These are phyloP conservation scores for Epinotia bilunana DNA, from an alignment of 2,888 invertebrate species.

Conservation along the genomic window DNA sequence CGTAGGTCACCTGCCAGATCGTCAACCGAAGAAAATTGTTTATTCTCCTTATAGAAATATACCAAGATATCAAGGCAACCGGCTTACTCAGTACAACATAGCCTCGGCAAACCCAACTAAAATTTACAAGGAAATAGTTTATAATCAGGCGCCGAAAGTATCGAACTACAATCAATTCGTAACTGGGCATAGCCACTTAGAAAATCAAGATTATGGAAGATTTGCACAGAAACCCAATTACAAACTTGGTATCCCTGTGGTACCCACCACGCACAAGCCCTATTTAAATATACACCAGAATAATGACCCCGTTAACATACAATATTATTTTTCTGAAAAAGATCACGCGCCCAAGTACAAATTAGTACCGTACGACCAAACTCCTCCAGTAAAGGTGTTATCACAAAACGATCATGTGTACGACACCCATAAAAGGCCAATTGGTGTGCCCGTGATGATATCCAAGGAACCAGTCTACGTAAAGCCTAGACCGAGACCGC, in stretches of 20 bases:
- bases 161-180: slow-evolving; percentile 64
- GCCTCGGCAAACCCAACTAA: slow-evolving; percentile 78
- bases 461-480: slow-evolving; percentile 67
- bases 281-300: slow-evolving; percentile 64
- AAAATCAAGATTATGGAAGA: slow-evolving; percentile 60
- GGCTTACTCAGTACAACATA: slow-evolving; percentile 77
- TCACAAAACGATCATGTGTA: slow-evolving; percentile 56
- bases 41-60: slow-evolving; percentile 69
- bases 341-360: slow-evolving; percentile 72
- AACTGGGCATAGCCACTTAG: slow-evolving; percentile 55
- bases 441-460: slow-evolving; percentile 58
- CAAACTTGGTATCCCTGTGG: slow-evolving; percentile 60
- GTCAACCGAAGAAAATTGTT: slow-evolving; percentile 70
- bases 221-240: slow-evolving; percentile 60
- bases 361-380: slow-evolving; percentile 80
- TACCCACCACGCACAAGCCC: slow-evolving; percentile 64
- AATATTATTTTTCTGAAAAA: slow-evolving; percentile 73
- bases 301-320: slow-evolving; percentile 63
- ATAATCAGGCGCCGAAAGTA: slow-evolving; percentile 60
- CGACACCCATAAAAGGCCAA: slow-evolving; percentile 59
- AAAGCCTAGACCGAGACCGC: slow-evolving; percentile 69
- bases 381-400: slow-evolving; percentile 69
- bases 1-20: slow-evolving; percentile 54
- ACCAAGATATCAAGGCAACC: slow-evolving; percentile 78
- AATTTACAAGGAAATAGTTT: slow-evolving; percentile 68